Conservation (phyloP, 2,113 vertebrate species). For the Menura novaehollandiae region DNA sequence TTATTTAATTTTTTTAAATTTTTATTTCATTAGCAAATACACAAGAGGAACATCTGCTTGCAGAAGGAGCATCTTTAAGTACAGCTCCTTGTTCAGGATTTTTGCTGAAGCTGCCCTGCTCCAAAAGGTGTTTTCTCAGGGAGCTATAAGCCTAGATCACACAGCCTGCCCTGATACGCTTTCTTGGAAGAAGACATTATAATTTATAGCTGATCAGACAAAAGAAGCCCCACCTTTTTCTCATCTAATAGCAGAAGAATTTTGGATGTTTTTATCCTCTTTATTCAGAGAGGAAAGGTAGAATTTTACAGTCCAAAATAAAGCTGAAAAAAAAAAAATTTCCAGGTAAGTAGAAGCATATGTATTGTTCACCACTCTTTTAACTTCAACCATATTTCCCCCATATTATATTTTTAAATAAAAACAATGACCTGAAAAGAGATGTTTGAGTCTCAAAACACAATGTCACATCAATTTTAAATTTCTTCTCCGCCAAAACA, state of each 20-base stretch:
- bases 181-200: not conserved
- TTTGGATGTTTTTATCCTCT: not conserved
- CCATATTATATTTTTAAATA: not conserved
- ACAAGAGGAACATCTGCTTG: not conserved
- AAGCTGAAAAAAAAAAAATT: not conserved
- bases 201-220: not conserved
- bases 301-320: not conserved
- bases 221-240: not conserved
- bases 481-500: not conserved
- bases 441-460: not conserved
- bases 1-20: not conserved
- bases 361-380: not conserved
- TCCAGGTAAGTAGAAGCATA: not conserved
- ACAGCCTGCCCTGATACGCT: not conserved
- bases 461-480: not conserved
- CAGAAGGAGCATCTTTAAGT: not conserved
- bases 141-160: not conserved
- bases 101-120: not conserved
- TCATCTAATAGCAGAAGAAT: not conserved
- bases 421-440: not conserved
- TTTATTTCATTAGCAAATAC: not conserved
- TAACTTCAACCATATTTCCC: not conserved
- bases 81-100: not conserved
- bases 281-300: not conserved
- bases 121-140: not conserved